phyloP scores from a whole-genome alignment of 2,113 vertebrate species.

The Phylloscopus whistleri region DNA sequence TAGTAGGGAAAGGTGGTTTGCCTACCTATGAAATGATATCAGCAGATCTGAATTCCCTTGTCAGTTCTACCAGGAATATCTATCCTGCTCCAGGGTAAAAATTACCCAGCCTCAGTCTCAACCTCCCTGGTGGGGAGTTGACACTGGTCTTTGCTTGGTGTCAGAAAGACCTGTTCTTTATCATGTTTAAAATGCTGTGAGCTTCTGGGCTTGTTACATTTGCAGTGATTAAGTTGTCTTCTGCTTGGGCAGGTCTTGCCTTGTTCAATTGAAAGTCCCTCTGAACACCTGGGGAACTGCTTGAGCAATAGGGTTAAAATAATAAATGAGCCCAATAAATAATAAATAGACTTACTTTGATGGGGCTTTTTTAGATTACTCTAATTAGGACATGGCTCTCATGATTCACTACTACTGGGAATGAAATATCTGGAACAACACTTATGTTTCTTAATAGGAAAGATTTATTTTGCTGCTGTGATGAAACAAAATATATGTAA shows the following conservation, averaged over 20 bases:
- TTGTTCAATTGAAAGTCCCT: not conserved
- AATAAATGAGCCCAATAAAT: not conserved
- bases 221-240: not conserved
- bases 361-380: not conserved
- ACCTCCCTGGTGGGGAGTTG: not conserved
- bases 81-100: not conserved
- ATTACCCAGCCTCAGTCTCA: not conserved
- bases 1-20: not conserved
- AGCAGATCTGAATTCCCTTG: not conserved
- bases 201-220: not conserved
- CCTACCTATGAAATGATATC: not conserved
- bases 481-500: not conserved
- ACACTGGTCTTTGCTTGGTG: not conserved
- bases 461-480: not conserved
- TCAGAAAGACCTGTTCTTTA: not conserved
- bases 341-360: not conserved
- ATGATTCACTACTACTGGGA: not conserved
- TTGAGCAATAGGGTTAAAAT: not conserved
- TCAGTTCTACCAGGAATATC: not conserved
- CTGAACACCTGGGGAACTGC: not conserved
- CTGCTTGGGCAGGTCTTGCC: not conserved
- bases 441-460: not conserved
- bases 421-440: not conserved
- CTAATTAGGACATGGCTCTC: not conserved
- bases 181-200: not conserved